Base-by-base conservation (phyloP, 2,113 vertebrate species). In the Tonatia bakeri region DNA sequence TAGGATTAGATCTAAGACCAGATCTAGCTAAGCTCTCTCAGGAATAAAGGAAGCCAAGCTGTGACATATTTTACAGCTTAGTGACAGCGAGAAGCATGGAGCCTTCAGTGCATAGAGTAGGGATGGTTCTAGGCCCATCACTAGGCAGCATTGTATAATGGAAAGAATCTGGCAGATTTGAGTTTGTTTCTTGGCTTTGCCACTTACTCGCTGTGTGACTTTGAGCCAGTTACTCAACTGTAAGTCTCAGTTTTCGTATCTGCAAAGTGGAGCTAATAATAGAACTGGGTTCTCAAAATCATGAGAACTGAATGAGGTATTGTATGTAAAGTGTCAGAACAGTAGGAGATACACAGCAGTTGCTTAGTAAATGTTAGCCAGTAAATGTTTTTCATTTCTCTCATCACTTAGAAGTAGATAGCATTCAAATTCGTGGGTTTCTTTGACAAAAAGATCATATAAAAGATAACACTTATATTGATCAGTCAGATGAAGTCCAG, bases 241-340 rank as follows among this genome's bases (percentile, higher is more conserved):
- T 88, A 24, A 72, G 38, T 76, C 43, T 12, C 4, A 14, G 11
- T 80, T 94, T 92, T 83, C 8, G 45, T 20, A 0, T 40, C 47
- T 84, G 40, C 59, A 52, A 86, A 79, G 17, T 76, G 31, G 28
- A 59, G 10, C 61, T 52, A 36, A 15, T 81, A 94, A 31, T 67
- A 75, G 47, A 89, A 72, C 33, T 67, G 16, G n/a, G 36, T 95
- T 97, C n/a, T 79, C 86, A 94, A 90, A 38, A 65, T 54, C 72
- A 47, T 96, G 54, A 92, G 50, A 65, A 84, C 43, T 84, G 87
- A 92, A 40, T 82, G 38, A 95, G 15, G 4, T 81, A 56, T 85
- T 87, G 2, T 87, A 76, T 94, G 26, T 79, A 52, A 92, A 85
- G 26, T 80, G 14, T 87, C 38, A 94, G 73, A 94, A 93, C 16